Percentiles rank a stretch among this genome's conserved stretches.
These are phyloP conservation scores for Dicrostonyx torquatus DNA, from an alignment of 2,797 vertebrate genomes.

Conservation along the genomic window DNA sequence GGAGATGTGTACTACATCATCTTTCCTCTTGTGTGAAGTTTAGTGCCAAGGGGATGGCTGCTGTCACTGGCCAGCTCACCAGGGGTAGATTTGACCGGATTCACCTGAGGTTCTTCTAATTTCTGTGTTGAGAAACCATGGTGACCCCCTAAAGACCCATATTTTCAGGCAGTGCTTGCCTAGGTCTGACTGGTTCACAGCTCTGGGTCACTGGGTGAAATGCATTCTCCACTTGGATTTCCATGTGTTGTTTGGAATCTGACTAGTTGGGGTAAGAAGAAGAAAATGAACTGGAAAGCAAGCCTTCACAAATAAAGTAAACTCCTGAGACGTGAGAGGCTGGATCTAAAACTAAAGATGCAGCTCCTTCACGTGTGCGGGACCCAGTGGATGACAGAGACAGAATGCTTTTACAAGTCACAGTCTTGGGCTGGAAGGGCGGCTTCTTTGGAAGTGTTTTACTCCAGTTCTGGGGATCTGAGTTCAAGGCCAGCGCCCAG, in stretches of 20 bases:
- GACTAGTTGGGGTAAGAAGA: background rate
- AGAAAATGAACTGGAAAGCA: background rate
- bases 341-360: constrained; percentile 2
- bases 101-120: constrained; percentile 25
- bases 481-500: background rate
- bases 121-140: background rate
- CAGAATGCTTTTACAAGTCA: background rate
- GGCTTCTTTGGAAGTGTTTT: background rate
- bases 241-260: constrained; percentile 15
- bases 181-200: background rate
- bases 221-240: constrained; percentile 18
- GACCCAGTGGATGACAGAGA: too few species aligned
- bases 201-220: background rate
- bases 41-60: background rate
- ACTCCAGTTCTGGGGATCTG: background rate
- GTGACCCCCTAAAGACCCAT: background rate
- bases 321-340: background rate
- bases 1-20: background rate
- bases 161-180: background rate
- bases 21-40: background rate
- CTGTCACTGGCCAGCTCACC: background rate
- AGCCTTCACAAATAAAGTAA: background rate
- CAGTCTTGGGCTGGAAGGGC: background rate
- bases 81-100: background rate
- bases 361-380: background rate